Conservation (phyloP, 2,797 vertebrate species). For the Pteronotus mesoamericanus region DNA sequence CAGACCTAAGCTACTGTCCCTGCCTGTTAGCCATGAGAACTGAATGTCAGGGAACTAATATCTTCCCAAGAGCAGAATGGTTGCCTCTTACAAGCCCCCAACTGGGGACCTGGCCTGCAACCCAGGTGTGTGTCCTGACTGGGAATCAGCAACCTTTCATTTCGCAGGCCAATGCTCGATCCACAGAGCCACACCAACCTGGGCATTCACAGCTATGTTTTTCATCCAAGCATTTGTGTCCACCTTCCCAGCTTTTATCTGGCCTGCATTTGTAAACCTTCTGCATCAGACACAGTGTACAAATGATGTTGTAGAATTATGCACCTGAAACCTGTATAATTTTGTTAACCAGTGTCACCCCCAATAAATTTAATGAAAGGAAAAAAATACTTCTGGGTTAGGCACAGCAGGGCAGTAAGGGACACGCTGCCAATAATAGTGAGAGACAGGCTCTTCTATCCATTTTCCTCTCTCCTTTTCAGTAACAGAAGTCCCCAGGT, state of each 20-base stretch:
- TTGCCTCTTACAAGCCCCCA: no score
- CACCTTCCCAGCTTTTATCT: neutral
- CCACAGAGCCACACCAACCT: no score
- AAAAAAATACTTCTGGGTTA: neutral
- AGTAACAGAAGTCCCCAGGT: neutral
- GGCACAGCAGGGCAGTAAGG: neutral
- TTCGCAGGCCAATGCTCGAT: no score
- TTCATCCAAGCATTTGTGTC: neutral
- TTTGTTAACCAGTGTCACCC: neutral
- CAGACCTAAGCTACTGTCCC: neutral
- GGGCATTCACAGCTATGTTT: neutral
- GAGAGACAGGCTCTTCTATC: rapidly evolving
- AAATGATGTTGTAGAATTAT: neutral
- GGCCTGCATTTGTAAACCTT: neutral
- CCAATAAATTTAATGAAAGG: neutral
- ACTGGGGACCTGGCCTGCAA: no score
- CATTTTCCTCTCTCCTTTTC: neutral
- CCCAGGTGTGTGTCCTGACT: no score
- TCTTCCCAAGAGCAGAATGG: neutral
- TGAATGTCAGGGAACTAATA: neutral
- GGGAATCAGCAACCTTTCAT: no score
- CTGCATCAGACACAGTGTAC: neutral
- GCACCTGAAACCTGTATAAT: neutral
- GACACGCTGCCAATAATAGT: neutral
- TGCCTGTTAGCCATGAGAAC: neutral